These are phyloP conservation scores for Paraescarpia echinospica DNA, from an alignment of 1,140 invertebrate genomes.

Conservation along the genomic window DNA sequence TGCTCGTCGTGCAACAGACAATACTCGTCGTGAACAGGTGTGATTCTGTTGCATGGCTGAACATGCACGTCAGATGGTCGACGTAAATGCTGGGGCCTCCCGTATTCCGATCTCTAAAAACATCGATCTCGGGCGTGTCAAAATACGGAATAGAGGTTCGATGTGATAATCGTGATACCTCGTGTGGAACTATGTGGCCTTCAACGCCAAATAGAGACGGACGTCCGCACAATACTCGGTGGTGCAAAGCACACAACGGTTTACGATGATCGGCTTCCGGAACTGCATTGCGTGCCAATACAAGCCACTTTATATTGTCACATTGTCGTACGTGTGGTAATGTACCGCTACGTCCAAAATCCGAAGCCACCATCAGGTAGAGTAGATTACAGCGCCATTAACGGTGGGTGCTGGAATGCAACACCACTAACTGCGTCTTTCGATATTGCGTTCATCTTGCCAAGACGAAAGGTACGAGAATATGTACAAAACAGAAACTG, in stretches of 20 bases:
- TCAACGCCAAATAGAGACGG: too few relatives aligned
- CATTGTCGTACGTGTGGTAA: neutral
- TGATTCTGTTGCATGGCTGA: too few relatives aligned
- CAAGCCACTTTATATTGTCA: neutral
- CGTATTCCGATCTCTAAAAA: neutral
- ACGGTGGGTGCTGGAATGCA: neutral
- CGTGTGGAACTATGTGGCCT: neutral
- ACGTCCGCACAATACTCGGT: too few relatives aligned
- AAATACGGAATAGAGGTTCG: neutral
- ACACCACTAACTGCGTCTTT: neutral
- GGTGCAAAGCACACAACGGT: too few relatives aligned
- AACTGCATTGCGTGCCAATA: neutral
- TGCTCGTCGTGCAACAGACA: neutral
- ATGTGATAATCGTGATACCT: neutral
- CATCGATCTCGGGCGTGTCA: neutral
- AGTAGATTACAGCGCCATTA: neutral
- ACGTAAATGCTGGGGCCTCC: neutral
- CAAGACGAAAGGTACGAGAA: neutral
- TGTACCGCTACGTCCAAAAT: neutral
- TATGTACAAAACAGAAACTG: neutral
- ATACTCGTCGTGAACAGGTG: too few relatives aligned
- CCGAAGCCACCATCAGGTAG: neutral
- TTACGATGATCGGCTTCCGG: neutral
- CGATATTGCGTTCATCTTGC: neutral
- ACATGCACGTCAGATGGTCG: neutral